Evolutionary conservation across 2,797 vertebrate genomes (phyloP), one percentile per base, ranked within the genome.

Genomic region (Sebastes elongatus): DNA sequence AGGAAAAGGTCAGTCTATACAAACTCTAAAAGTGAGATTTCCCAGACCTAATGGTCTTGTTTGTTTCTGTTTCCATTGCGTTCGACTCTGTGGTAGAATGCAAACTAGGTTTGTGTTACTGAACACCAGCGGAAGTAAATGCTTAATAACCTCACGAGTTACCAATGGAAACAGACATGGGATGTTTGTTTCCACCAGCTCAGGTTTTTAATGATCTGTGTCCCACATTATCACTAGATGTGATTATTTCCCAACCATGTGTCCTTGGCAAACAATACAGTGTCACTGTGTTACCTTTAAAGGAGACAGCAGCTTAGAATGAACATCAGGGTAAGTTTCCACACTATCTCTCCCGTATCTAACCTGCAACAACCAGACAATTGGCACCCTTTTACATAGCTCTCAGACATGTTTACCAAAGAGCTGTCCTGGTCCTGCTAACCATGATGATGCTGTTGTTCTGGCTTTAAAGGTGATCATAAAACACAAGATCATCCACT

Each of bases 261-360:
- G 57, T 87, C 81, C 84, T 75, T 76, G 77, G 73, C 67, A 70
- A 85, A 80, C 81, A 84, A 86, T 61, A 71, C 49, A 76, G 38
- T 64, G 84, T 89, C 86, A 65, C 86, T 33, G 74, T 7, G 49
- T 86, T 92, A 84, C 93, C 93, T 90, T 94, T 90, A 93, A 94
- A 93, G 92, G 88, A 89, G 49, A 90, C 76, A 86, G 49, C 60
- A 55, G 82, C 69, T 35, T 61, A 60, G 66, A 78, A 38, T 30
- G 63, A 88, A 30, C 28, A 35, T 74, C 64, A 23, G 78, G 23
- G 57, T 76, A 38, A 62, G 49, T 88, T 88, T 89, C 82, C 87
- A 80, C 28, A 53, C 32, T 56, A 66, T 57, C 52, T 65, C 76
- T 83, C 38, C 76, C 65, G 70, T 86, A 82, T 87, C 81, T 85